Evolutionary conservation across 2,797 vertebrate species (phyloP).

Genomic region (Bovichtus variegatus): DNA sequence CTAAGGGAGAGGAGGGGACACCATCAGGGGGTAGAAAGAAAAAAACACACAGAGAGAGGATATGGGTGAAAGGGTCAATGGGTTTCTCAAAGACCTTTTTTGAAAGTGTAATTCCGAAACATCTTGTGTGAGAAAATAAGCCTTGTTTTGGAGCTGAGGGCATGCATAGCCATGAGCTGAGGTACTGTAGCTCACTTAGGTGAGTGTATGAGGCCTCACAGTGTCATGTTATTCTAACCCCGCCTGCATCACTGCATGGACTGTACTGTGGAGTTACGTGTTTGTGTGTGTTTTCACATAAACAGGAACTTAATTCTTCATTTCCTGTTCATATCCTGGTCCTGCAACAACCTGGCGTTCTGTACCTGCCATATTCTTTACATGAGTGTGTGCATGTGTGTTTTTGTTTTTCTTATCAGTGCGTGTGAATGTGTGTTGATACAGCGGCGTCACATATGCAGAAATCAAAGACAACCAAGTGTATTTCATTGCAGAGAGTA

Average conservation of each 20-base stretch:
- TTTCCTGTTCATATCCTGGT: slow-evolving; percentile 80
- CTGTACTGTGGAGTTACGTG: slow-evolving; percentile 53
- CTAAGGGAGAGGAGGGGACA: slow-evolving; percentile 11
- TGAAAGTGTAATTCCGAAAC: slow-evolving; percentile 63
- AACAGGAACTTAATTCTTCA: slow-evolving; percentile 81
- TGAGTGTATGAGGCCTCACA: slow-evolving; percentile 52
- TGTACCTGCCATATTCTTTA: slow-evolving; percentile 63
- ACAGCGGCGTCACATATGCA: background rate
- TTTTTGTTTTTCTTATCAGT: slow-evolving; percentile 56
- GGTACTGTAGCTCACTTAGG: slow-evolving; percentile 44
- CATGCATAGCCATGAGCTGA: slow-evolving; percentile 38
- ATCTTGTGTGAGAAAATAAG: slow-evolving; percentile 61
- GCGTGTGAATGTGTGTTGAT: slow-evolving; percentile 33
- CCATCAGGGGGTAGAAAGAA: background rate
- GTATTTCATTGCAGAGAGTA: background rate
- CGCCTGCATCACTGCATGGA: slow-evolving; percentile 62
- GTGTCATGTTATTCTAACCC: slow-evolving; percentile 75
- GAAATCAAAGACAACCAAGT: slow-evolving; percentile 28
- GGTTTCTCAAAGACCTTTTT: slow-evolving; percentile 76
- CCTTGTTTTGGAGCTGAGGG: slow-evolving; percentile 46
- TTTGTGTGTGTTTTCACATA: slow-evolving; percentile 70
- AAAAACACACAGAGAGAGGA: slow-evolving; percentile 27
- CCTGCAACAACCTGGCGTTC: slow-evolving; percentile 65
- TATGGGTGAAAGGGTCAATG: slow-evolving; percentile 65
- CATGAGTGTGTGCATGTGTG: slow-evolving; percentile 44